Conservation (phyloP, 2,797 vertebrate genomes). For the Neostethus bicornis region DNA sequence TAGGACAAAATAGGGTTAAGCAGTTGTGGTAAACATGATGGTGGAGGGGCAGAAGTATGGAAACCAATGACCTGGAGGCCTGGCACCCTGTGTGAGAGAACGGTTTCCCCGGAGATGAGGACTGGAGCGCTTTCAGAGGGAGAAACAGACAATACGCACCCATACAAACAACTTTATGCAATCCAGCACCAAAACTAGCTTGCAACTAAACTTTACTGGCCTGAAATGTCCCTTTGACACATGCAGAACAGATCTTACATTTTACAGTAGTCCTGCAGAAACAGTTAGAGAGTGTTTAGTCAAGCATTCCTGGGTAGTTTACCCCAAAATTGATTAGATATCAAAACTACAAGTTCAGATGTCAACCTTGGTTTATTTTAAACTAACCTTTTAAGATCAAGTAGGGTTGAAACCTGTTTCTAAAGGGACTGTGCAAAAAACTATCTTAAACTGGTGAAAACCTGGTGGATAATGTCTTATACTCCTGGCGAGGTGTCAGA, state of each 20-base stretch:
- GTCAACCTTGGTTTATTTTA: no score
- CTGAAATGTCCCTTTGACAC: background rate
- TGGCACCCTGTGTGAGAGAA: constrained; percentile 58
- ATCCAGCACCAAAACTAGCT: constrained; percentile 17
- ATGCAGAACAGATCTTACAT: background rate
- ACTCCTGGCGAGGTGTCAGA: no score
- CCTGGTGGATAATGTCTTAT: no score
- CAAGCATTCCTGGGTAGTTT: no score
- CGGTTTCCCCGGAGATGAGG: constrained; percentile 71
- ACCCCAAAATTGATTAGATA: no score
- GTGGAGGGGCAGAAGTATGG: constrained; percentile 35
- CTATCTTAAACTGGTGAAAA: no score
- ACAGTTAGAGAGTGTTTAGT: no score
- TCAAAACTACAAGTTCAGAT: no score
- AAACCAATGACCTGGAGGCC: constrained; percentile 59
- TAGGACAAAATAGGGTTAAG: constrained; percentile 26
- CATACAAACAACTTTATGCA: constrained; percentile 13
- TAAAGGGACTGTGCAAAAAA: no score
- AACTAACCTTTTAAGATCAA: no score
- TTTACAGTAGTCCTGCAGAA: background rate
- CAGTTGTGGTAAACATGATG: constrained; percentile 27
- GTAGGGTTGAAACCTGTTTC: no score
- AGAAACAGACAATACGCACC: constrained; percentile 19
- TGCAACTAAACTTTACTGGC: background rate
- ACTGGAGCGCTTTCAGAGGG: constrained; percentile 44